Percentiles rank a stretch among this genome's conserved stretches.
Conservation (phyloP, 2,888 invertebrate species). For the Odontocolon sp. region DNA sequence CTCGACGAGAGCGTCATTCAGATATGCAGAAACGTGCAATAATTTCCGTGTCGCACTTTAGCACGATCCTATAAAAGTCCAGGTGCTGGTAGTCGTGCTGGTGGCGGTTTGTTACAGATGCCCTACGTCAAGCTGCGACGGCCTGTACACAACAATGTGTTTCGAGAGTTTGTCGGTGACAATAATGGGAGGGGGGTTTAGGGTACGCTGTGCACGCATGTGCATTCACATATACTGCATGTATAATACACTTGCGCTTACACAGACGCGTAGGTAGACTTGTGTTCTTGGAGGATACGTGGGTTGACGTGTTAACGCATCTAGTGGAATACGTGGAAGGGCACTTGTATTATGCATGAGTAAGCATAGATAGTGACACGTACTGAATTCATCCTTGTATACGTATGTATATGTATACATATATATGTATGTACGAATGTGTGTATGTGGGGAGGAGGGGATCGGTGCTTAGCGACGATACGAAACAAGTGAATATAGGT, state of each 20-base stretch:
- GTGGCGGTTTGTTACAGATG: background rate
- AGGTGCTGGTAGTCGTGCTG: slow-evolving; percentile 10
- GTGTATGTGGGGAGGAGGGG: background rate
- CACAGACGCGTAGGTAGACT: slow-evolving; percentile 38
- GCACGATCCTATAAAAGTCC: slow-evolving; percentile 66
- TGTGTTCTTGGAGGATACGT: slow-evolving; percentile 10
- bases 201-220: slow-evolving; percentile 17
- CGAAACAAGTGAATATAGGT: background rate
- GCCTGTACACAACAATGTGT: slow-evolving; percentile 46
- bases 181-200: background rate
- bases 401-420: background rate
- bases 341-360: slow-evolving; percentile 52
- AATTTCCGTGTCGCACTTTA: slow-evolving; percentile 71
- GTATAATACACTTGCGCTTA: slow-evolving; percentile 53
- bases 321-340: slow-evolving; percentile 15
- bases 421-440: too few species aligned
- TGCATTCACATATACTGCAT: slow-evolving; percentile 25
- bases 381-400: slow-evolving; percentile 6
- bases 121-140: slow-evolving; percentile 40
- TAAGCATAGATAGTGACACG: slow-evolving; percentile 53
- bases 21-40: slow-evolving; percentile 73
- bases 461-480: slow-evolving; percentile 6
- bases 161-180: slow-evolving; percentile 47
- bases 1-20: slow-evolving; percentile 68
- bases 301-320: slow-evolving; percentile 13